Evolutionary conservation across 2,113 vertebrate species (phyloP), one percentile per base, ranked within the genome.

Genomic region (Narcine bancroftii): DNA sequence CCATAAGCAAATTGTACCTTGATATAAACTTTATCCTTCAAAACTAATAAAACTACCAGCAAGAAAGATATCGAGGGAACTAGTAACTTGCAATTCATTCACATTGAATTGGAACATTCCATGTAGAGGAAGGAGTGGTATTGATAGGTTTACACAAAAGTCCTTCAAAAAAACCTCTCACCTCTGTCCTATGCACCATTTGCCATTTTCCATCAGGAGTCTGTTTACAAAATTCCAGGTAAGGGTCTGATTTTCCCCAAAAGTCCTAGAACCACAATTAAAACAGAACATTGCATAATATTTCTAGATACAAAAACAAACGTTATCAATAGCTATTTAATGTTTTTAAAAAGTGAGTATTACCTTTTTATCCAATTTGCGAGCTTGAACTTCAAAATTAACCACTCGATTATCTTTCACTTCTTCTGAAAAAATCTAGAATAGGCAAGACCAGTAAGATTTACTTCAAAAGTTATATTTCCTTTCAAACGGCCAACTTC

Each of bases 201-300:
- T 99, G 96, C 99, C 99, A 99, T 93, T 94, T 96, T 93, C 97
- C 97, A 76, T 97, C 97, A 71, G 95, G 96, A 6, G 95, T 97
- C 93, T 98, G 97, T 92, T 97, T 98, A 96, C 97, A 97, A 94
- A 99, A 99, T 93, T 99, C 99, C 94, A 99, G 94, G 94, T 98
- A 99, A 1, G 99, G 99, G 93, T 99, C 99, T 0, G 99, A 99
- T 94, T 99, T 99, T 93, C 99, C 98, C 95, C 99, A 99, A 15
- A 99, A 96, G 94, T 99, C 98, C 98, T 99, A 45, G 9, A 39
- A 15, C 33, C 65, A 29, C 65, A 66, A 91, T 39, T 29, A 29
- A 71, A 91, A 39, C 42, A 33, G 71, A 11, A 89, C 92, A 93
- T 26, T 39, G 33, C 13, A 65, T 29, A 29, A 45, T 63, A 92